Conservation (phyloP, 2,113 vertebrate species). For the Formicarius rufipectus region DNA sequence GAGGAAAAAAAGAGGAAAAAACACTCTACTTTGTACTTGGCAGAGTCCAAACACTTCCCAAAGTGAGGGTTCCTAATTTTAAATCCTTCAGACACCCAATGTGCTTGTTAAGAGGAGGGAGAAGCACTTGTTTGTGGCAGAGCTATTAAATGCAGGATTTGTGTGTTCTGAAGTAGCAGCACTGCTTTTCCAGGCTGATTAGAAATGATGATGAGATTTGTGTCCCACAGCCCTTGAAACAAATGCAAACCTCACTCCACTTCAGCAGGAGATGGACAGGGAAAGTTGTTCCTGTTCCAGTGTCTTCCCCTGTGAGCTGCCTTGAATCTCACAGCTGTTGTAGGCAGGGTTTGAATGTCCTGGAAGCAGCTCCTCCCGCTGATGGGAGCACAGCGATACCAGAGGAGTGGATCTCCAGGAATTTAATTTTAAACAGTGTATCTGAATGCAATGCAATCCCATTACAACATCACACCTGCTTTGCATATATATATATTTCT, state of each 20-base stretch:
- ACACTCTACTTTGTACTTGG: not conserved
- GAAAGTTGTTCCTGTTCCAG: not conserved
- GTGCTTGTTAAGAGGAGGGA: not conserved
- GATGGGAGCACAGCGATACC: not conserved
- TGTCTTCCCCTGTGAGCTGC: not conserved
- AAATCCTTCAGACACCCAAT: not conserved
- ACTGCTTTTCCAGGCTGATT: not conserved
- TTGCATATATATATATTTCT: conserved; percentile 58
- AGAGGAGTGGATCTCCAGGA: conserved; percentile 5
- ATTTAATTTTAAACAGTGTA: conserved; percentile 29
- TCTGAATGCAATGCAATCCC: not conserved
- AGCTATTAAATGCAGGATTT: not conserved
- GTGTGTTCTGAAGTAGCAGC: not conserved
- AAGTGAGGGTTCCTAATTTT: not conserved
- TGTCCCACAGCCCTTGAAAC: not conserved
- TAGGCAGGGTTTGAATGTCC: not conserved
- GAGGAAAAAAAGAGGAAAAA: not conserved
- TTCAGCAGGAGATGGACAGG: not conserved
- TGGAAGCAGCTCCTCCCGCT: not conserved
- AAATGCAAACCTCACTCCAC: not conserved
- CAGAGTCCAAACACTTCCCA: not conserved
- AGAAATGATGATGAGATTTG: not conserved
- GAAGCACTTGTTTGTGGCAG: not conserved
- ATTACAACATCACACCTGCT: conserved; percentile 19
- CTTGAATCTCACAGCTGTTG: not conserved